Evolutionary conservation across 2,888 invertebrate species (phyloP).

Genomic region (Ornithoptera alexandrae): DNA sequence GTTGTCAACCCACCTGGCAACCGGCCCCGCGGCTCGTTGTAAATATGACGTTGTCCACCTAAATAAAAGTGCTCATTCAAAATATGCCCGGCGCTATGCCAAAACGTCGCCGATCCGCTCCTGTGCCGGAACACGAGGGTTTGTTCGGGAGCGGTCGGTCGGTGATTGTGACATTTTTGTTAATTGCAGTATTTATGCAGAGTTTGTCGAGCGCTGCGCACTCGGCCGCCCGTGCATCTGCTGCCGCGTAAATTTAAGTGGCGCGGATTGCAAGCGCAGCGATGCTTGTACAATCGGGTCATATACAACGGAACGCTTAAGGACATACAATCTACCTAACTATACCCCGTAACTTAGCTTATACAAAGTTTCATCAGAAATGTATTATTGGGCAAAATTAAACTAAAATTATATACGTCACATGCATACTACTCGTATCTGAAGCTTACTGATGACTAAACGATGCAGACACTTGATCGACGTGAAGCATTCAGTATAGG

Average conservation of each 20-base stretch:
- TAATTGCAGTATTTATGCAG: constrained; percentile 16
- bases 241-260: no score
- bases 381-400: no score
- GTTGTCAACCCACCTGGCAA: constrained; percentile 27
- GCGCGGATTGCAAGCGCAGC: no score
- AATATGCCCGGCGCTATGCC: constrained; percentile 26
- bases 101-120: constrained; percentile 16
- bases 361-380: no score
- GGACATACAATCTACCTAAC: no score
- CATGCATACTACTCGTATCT: constrained; percentile 14
- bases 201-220: constrained; percentile 2
- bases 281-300: no score
- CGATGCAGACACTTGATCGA: constrained; percentile 12
- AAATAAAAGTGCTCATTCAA: constrained; percentile 28
- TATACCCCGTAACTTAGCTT: no score
- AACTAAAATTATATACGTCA: constrained; percentile 11
- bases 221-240: no score
- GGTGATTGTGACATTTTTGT: constrained; percentile 20
- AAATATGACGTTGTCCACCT: constrained; percentile 25
- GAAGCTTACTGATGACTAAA: constrained; percentile 25
- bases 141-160: constrained; percentile 3
- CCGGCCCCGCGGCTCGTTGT: constrained; percentile 8
- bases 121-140: constrained; percentile 10
- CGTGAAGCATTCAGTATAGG: constrained; percentile 1
- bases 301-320: no score